A percentile compares a stretch with the other conserved stretches of the same genome.
Evolutionary conservation across 2,888 invertebrate genomes (phyloP).

Genomic region (Chalcis sispes): DNA sequence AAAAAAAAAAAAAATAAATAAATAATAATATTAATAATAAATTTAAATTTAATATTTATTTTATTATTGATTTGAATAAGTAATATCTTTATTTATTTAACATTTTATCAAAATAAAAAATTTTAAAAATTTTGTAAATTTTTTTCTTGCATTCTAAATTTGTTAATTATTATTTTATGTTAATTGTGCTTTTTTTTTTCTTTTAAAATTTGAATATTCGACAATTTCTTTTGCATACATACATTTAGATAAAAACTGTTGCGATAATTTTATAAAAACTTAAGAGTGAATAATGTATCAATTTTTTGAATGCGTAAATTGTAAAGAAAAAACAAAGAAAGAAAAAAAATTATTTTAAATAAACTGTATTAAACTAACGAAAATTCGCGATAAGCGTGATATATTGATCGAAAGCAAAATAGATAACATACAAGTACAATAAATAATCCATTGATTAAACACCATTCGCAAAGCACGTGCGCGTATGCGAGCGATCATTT

Average conservation of each 20-base stretch:
- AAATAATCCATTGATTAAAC: conserved; percentile 10
- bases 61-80: not conserved
- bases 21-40: not conserved
- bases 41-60: not conserved
- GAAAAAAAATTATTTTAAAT: not conserved
- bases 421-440: conserved; percentile 19
- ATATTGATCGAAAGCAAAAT: not conserved
- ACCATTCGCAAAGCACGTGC: conserved; percentile 8
- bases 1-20: not conserved
- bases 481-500: too few species aligned
- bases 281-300: too few species aligned
- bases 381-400: not conserved
- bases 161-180: too few species aligned
- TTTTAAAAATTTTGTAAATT: too few species aligned
- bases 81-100: too few species aligned
- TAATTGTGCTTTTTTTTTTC: too few species aligned
- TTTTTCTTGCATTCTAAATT: too few species aligned
- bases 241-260: too few species aligned
- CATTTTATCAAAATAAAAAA: too few species aligned
- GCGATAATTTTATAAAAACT: too few species aligned
- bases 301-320: not conserved
- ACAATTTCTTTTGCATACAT: too few species aligned
- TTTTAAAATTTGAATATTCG: too few species aligned
- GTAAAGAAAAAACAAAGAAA: not conserved
- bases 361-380: not conserved